Evolutionary conservation across 2,797 vertebrate species (phyloP).

Genomic region (Trachurus trachurus): DNA sequence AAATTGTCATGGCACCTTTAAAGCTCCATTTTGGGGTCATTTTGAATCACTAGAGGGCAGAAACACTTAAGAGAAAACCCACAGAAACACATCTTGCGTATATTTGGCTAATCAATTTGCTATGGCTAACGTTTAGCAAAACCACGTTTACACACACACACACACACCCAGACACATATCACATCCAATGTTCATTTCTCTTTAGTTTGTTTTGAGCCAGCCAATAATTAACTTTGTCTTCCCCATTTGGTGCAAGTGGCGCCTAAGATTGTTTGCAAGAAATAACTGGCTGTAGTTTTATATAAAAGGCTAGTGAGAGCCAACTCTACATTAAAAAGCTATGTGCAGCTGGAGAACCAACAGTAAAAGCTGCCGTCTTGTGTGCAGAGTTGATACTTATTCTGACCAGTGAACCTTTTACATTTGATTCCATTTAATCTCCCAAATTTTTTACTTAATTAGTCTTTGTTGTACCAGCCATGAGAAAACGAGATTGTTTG

Average conservation of each 20-base stretch:
- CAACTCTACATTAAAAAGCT: constrained; percentile 3
- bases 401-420: constrained; percentile 3
- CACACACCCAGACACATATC: not conserved
- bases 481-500: not conserved
- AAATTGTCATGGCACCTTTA: too few relatives aligned
- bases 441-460: too few relatives aligned
- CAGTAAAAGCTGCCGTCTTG: constrained; percentile 2
- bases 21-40: too few relatives aligned
- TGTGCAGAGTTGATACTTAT: not conserved
- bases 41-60: not conserved
- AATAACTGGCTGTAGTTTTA: not conserved
- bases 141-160: too few relatives aligned
- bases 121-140: not conserved
- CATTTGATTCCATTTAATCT: not conserved
- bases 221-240: not conserved
- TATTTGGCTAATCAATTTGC: not conserved
- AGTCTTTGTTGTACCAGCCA: constrained; percentile 1
- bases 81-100: not conserved
- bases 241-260: too few relatives aligned
- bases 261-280: not conserved
- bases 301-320: not conserved
- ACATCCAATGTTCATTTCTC: not conserved
- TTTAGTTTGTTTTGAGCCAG: not conserved
- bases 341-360: not conserved
- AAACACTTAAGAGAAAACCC: not conserved